These are phyloP conservation scores for Agrilus biguttatus DNA, from an alignment of 2,888 invertebrate species.

Conservation along the genomic window DNA sequence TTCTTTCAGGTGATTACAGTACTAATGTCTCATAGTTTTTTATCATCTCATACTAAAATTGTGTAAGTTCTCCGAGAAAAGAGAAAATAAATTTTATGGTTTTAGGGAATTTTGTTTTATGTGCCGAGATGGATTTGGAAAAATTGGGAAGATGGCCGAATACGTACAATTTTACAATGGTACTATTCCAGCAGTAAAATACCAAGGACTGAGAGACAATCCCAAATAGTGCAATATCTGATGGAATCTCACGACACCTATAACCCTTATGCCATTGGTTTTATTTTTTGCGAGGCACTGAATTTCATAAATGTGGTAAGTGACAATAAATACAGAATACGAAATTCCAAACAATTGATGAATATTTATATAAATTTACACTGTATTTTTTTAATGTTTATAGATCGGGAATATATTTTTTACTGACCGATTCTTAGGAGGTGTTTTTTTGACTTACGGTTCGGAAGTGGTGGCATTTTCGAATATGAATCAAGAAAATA, in stretches of 20 bases:
- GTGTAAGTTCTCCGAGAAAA: not conserved
- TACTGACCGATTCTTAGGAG: conserved; percentile 74
- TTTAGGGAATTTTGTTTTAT: conserved; percentile 72
- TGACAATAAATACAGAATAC: conserved; percentile 9
- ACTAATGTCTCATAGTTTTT: too few species aligned
- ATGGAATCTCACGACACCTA: conserved; percentile 67
- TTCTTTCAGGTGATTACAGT: conserved; percentile 60
- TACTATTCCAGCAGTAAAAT: conserved; percentile 52
- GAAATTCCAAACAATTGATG: not conserved
- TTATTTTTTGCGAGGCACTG: conserved; percentile 72
- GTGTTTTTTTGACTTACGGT: conserved; percentile 74
- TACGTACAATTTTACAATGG: conserved; percentile 75
- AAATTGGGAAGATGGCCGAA: conserved; percentile 80
- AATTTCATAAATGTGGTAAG: conserved; percentile 74
- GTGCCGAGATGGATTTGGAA: conserved; percentile 88
- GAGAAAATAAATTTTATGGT: conserved; percentile 9
- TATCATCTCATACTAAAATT: not conserved
- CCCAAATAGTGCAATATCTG: conserved; percentile 68
- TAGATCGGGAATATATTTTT: conserved; percentile 76
- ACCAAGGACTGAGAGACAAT: conserved; percentile 57
- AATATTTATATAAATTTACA: too few species aligned
- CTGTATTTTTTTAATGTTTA: conserved; percentile 18
- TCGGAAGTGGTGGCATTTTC: conserved; percentile 72
- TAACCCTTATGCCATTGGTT: conserved; percentile 73
- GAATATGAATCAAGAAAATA: conserved; percentile 71